A percentile compares a stretch with the other conserved stretches of the same genome.
Conservation (phyloP, 1,140 invertebrate species). For the Drosophila rufa region DNA sequence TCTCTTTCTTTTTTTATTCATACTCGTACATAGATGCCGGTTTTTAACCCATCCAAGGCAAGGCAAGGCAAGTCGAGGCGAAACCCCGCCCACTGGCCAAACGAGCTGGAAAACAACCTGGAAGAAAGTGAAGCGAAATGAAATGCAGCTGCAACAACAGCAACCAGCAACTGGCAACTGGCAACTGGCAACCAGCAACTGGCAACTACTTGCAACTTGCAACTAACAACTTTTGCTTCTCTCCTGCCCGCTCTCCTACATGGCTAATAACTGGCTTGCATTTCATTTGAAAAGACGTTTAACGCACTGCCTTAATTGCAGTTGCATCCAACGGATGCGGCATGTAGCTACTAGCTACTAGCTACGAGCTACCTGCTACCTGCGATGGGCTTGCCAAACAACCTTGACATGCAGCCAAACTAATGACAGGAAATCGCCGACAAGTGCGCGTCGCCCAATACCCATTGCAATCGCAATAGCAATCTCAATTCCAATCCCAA, state of each 20-base stretch:
- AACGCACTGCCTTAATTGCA: conserved; percentile 72
- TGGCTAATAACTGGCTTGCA: conserved; percentile 76
- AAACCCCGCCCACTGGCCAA: conserved; percentile 32
- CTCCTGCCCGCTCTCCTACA: conserved; percentile 39
- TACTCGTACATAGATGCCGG: conserved; percentile 22
- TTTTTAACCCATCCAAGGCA: conserved; percentile 33
- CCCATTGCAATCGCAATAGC: conserved; percentile 11
- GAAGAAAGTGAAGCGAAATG: conserved; percentile 82
- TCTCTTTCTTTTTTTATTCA: conserved; percentile 14
- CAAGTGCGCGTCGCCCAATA: conserved; percentile 64
- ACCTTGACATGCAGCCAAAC: conserved; percentile 75
- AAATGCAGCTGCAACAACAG: conserved; percentile 55
- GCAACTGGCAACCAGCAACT: conserved; percentile 11
- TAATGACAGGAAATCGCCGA: conserved; percentile 80
- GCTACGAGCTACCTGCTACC: not conserved
- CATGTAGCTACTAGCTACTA: conserved; percentile 15
- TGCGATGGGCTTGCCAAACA: conserved; percentile 73
- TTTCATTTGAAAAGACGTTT: conserved; percentile 80
- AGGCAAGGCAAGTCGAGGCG: not conserved
- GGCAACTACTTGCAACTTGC: conserved; percentile 32
- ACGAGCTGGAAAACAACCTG: conserved; percentile 55
- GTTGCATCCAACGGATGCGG: conserved; percentile 48
- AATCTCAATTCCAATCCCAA: conserved; percentile 18
- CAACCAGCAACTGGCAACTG: conserved; percentile 11
- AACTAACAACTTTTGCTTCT: conserved; percentile 48